Conservation (phyloP, 92 coral and sea anemone genomes). For the Phymanthus crucifer region DNA sequence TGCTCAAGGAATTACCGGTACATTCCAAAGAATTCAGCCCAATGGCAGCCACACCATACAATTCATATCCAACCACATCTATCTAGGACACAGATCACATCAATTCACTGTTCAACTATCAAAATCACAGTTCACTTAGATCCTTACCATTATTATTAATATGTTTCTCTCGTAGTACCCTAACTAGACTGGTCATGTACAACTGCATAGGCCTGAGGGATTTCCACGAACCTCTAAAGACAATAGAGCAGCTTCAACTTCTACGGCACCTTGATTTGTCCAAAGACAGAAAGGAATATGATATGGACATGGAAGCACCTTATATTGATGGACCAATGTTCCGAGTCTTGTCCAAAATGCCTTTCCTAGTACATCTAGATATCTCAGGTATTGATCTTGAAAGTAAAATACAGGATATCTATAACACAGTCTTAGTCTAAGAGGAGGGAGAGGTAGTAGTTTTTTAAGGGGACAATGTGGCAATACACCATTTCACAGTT, state of each 20-base stretch:
- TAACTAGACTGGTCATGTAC: conserved; percentile 65
- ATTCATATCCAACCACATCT: no score
- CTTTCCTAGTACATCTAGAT: conserved; percentile 50
- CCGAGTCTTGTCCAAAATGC: conserved; percentile 38
- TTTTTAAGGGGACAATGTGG: no score
- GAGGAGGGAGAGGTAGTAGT: background rate
- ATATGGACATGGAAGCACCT: conserved; percentile 47
- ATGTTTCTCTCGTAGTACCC: conserved; percentile 57
- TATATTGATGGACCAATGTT: conserved; percentile 52
- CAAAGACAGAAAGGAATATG: conserved; percentile 59
- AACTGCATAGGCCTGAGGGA: conserved; percentile 60
- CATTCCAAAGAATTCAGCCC: no score
- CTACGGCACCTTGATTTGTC: conserved; percentile 81
- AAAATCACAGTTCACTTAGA: background rate
- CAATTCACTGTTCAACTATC: no score
- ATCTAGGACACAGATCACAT: background rate
- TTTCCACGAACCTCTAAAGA: conserved; percentile 36
- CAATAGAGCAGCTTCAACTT: conserved; percentile 45
- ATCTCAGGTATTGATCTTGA: conserved; percentile 45
- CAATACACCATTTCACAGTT: no score
- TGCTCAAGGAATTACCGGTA: no score
- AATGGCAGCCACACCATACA: no score
- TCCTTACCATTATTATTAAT: no score
- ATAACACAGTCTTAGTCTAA: background rate
- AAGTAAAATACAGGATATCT: no score